Percentiles rank a stretch among this genome's conserved stretches.
phyloP scores from a whole-genome alignment of 2,888 invertebrate species.

The Syrista parreyssii region DNA sequence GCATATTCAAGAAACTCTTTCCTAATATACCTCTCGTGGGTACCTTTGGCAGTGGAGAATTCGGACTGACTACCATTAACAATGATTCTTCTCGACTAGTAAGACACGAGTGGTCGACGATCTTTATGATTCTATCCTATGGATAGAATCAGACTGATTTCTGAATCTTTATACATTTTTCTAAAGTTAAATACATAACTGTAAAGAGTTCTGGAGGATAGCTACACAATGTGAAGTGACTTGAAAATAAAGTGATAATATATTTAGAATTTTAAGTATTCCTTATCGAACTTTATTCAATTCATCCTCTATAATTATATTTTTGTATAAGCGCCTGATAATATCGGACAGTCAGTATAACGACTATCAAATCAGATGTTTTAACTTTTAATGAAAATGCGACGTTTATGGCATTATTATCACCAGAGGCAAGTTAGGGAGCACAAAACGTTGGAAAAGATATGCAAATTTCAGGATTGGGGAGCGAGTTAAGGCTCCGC shows the following conservation, averaged over 20 bases:
- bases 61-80: slow-evolving; percentile 34
- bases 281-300: neutral
- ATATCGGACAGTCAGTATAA: neutral
- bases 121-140: slow-evolving; percentile 57
- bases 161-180: neutral
- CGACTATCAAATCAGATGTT: neutral
- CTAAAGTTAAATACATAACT: neutral
- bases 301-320: neutral
- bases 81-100: slow-evolving; percentile 8
- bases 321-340: neutral
- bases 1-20: slow-evolving; percentile 53
- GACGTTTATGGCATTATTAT: neutral
- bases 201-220: neutral
- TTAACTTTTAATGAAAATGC: neutral
- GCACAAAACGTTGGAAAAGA: slow-evolving; percentile 17
- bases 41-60: slow-evolving; percentile 56
- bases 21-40: slow-evolving; percentile 56
- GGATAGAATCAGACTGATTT: slow-evolving; percentile 23
- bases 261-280: neutral
- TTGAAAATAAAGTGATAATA: slow-evolving; percentile 5
- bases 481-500: neutral
- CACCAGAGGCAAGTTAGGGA: neutral
- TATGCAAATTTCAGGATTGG: slow-evolving; percentile 27
- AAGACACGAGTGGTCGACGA: slow-evolving; percentile 40
- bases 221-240: neutral